These are phyloP conservation scores for Sebastiscus albofasciatus DNA, from an alignment of 2,797 vertebrate genomes.

Conservation along the genomic window DNA sequence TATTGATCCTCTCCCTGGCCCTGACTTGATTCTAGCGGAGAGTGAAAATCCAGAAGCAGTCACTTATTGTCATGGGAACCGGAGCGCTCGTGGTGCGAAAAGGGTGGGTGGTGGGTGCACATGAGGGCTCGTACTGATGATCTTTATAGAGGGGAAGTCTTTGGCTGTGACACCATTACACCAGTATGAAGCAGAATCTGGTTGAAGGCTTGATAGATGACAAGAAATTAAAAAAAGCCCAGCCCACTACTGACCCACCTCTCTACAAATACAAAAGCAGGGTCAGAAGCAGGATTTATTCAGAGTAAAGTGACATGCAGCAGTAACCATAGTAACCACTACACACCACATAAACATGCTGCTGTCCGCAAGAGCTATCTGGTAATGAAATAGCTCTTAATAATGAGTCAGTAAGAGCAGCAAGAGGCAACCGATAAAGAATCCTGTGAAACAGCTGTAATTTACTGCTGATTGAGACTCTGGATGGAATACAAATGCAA, in stretches of 20 bases:
- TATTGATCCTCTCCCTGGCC: slow-evolving; percentile 74
- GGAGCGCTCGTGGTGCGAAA: neutral
- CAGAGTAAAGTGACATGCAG: slow-evolving; percentile 19
- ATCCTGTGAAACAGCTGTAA: neutral
- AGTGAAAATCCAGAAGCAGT: slow-evolving; percentile 63
- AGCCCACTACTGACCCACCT: slow-evolving; percentile 5
- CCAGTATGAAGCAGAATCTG: neutral
- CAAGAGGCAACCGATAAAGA: neutral
- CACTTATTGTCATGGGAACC: slow-evolving; percentile 70
- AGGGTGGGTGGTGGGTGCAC: neutral
- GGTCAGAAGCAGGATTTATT: slow-evolving; percentile 35
- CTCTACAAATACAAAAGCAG: slow-evolving; percentile 6
- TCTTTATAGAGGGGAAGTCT: slow-evolving; percentile 20
- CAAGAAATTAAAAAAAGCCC: neutral
- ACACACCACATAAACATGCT: slow-evolving; percentile 23
- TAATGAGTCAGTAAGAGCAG: slow-evolving; percentile 12
- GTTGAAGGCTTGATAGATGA: slow-evolving; percentile 13
- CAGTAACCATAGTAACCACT: slow-evolving; percentile 49
- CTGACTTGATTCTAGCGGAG: slow-evolving; percentile 46
- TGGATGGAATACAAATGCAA: neutral
- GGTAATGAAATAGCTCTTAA: slow-evolving; percentile 27
- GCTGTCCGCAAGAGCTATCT: slow-evolving; percentile 24
- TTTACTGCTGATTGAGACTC: neutral
- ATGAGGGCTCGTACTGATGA: slow-evolving; percentile 15
- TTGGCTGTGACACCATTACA: neutral